Evolutionary conservation across 1,140 invertebrate species (phyloP), one percentile per base, ranked within the genome.

Genomic region (Atopsyche davidsoni): DNA sequence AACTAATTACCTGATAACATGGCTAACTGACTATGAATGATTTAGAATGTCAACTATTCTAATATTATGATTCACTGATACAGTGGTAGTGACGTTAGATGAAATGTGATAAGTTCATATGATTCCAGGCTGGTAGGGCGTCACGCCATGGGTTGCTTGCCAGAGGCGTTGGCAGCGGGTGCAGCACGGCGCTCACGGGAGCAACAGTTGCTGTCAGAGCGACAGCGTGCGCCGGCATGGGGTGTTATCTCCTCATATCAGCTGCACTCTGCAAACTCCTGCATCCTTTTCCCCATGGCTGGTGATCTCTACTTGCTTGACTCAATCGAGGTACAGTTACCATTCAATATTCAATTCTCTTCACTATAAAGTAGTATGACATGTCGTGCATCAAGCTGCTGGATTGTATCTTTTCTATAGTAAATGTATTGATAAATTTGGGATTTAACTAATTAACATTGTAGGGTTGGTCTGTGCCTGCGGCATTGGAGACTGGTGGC

Each of bases 171-270:
- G n/a, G n/a, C n/a, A n/a, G n/a, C n/a, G n/a, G 62, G 64, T 1
- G 66, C 68, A 0, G 66, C 65, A 6, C 67, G 67, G 42, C 69
- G 71, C 64, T 88, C 87, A 0, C 73, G 85, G 51, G 93, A 96
- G 68, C 92, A 95, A 64, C 90, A 93, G 64, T 65, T 97, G 36
- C 72, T 95, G 44, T 86, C 88, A 73, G 94, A 98, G 65, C 75
- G 94, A 42, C 94, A 95, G 71, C 72, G 92, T 55, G 77, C 94
- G 7, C 82, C 89, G 0, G 88, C 88, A 1, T 94, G 89, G 82
- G 95, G 95, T 14, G 19, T 48, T 13, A 95, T 98, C 38, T 94
- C 90, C 2, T 89, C 89, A 9, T 98, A 95, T 63, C 91, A 96
- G 63, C 72, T 94, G 34, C 87, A 94, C 62, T 76, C 79, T 16